Evolutionary conservation across 2,113 vertebrate genomes (phyloP).

Genomic region (Hyaena hyaena): DNA sequence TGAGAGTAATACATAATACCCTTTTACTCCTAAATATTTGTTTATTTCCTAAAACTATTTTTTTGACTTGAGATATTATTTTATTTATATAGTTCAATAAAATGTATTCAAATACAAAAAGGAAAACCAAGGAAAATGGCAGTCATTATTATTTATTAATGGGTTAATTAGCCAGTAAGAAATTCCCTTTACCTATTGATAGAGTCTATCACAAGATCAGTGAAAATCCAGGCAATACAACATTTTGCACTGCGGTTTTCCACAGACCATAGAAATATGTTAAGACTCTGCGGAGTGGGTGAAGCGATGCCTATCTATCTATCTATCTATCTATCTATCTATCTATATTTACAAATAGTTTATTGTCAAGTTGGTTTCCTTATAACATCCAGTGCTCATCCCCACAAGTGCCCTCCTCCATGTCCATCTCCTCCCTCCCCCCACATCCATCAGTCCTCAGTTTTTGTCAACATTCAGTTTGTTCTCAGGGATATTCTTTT

Average conservation of each 20-base stretch:
- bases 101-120: not conserved
- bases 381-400: too few species aligned
- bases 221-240: not conserved
- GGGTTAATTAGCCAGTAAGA: not conserved
- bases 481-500: not conserved
- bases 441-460: too few species aligned
- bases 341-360: too few species aligned
- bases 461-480: too few species aligned
- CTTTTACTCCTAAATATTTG: not conserved
- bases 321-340: too few species aligned
- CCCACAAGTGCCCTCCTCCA: too few species aligned
- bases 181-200: not conserved
- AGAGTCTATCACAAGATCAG: not conserved
- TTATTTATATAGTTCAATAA: not conserved
- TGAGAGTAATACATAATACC: not conserved
- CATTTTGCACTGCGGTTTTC: not conserved
- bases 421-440: too few species aligned
- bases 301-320: too few species aligned
- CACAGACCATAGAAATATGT: not conserved
- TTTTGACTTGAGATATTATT: too few species aligned
- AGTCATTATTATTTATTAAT: not conserved
- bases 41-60: not conserved
- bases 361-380: too few species aligned
- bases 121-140: not conserved
- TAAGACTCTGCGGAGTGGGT: not conserved